A percentile compares a stretch with the other conserved stretches of the same genome.
These are phyloP conservation scores for Pan paniscus DNA, from an alignment of 2,113 vertebrate species.

Conservation along the genomic window DNA sequence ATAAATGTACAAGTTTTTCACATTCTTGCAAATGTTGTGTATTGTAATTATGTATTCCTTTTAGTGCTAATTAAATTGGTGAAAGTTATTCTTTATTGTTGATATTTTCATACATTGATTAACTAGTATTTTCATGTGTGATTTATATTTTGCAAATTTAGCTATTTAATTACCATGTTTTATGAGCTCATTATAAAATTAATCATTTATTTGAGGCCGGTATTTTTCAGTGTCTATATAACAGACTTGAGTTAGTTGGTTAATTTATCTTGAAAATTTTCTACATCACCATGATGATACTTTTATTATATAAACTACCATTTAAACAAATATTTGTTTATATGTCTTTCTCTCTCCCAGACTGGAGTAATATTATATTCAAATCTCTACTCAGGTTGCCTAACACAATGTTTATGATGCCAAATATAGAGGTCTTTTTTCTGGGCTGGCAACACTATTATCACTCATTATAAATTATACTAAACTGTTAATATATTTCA, in stretches of 20 bases:
- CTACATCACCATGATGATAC: background rate
- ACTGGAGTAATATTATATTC: background rate
- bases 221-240: background rate
- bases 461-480: background rate
- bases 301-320: background rate
- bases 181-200: background rate
- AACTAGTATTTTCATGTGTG: background rate
- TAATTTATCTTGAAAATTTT: constrained; percentile 33
- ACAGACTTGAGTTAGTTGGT: background rate
- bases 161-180: background rate
- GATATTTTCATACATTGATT: background rate
- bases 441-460: background rate
- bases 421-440: background rate
- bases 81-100: background rate
- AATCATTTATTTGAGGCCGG: background rate
- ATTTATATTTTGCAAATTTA: background rate
- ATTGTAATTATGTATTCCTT: background rate
- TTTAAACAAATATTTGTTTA: constrained; percentile 19
- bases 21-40: background rate
- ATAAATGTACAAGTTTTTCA: background rate
- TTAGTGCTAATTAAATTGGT: background rate
- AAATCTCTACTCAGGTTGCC: background rate
- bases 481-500: constrained; percentile 31
- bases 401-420: background rate
- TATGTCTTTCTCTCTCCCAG: background rate